phyloP scores from a whole-genome alignment of 2,888 invertebrate species.

The Lasioglossum villosulum region DNA sequence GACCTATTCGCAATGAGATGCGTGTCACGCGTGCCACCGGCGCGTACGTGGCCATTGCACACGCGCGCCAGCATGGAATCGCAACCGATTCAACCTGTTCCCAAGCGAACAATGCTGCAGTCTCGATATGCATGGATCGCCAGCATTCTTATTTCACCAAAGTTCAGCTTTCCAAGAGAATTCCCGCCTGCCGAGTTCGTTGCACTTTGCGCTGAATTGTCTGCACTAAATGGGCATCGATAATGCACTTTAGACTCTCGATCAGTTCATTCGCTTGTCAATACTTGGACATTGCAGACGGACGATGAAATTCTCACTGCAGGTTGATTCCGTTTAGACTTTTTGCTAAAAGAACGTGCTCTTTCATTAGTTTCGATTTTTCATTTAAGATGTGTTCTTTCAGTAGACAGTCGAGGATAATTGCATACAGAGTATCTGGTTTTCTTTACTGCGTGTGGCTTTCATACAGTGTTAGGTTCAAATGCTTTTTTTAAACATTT shows the following conservation, averaged over 20 bases:
- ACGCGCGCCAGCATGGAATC: constrained; percentile 43
- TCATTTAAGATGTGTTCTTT: not conserved
- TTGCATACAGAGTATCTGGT: too few species aligned
- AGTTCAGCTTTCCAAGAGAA: not conserved
- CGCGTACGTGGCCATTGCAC: constrained; percentile 45
- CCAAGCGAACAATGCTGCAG: constrained; percentile 48
- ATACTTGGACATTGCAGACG: not conserved
- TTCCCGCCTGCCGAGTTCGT: not conserved
- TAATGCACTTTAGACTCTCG: not conserved
- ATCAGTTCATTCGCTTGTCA: not conserved
- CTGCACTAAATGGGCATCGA: not conserved
- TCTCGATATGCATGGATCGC: constrained; percentile 11
- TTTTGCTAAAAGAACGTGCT: not conserved
- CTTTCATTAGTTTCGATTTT: not conserved
- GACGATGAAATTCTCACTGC: not conserved
- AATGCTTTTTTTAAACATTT: not conserved
- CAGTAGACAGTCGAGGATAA: too few species aligned
- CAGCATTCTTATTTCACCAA: constrained; percentile 11
- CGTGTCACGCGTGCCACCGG: constrained; percentile 69
- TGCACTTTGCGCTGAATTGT: not conserved
- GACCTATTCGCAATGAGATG: constrained; percentile 70
- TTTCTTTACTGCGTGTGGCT: too few species aligned
- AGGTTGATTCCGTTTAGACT: not conserved
- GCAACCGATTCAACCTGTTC: constrained; percentile 61
- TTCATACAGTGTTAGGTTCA: not conserved